phyloP scores from a whole-genome alignment of 2,113 vertebrate genomes.

The Nanorana parkeri region DNA sequence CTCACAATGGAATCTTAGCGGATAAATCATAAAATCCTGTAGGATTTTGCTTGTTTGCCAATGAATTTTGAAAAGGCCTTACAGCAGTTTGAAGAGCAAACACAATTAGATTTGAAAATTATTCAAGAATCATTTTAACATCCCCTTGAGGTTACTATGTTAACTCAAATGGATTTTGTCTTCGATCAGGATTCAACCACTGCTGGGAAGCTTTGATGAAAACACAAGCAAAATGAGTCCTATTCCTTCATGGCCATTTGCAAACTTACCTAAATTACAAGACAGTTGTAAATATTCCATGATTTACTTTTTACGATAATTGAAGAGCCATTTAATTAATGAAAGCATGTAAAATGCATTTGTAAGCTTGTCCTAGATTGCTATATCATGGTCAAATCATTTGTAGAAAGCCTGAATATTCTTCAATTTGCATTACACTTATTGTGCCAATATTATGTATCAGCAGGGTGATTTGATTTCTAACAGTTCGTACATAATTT shows the following conservation, averaged over 20 bases:
- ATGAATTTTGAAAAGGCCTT: conserved; percentile 69
- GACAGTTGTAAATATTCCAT: conserved; percentile 52
- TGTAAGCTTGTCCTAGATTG: conserved; percentile 55
- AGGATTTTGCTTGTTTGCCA: conserved; percentile 65
- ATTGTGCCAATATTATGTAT: conserved; percentile 52
- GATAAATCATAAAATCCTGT: conserved; percentile 67
- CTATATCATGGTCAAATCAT: background rate
- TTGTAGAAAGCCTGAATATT: conserved; percentile 28
- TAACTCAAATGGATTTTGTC: conserved; percentile 66
- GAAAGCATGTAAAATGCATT: conserved; percentile 28
- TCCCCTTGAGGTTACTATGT: conserved; percentile 61
- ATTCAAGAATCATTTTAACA: conserved; percentile 70
- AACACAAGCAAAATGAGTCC: conserved; percentile 59
- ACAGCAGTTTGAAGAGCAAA: conserved; percentile 67
- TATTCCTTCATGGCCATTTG: conserved; percentile 36
- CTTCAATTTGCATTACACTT: conserved; percentile 35
- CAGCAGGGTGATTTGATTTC: conserved; percentile 36
- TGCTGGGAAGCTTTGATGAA: conserved; percentile 61
- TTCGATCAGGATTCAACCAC: conserved; percentile 62
- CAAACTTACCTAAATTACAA: conserved; percentile 58
- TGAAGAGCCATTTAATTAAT: conserved; percentile 57
- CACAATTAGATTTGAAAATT: conserved; percentile 71
- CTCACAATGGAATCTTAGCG: conserved; percentile 60
- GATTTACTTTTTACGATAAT: conserved; percentile 61
- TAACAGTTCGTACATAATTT: conserved; percentile 54